Percentiles rank a stretch among this genome's conserved stretches.
Evolutionary conservation across 2,113 vertebrate genomes (phyloP).

Genomic region (Corvus cornix): DNA sequence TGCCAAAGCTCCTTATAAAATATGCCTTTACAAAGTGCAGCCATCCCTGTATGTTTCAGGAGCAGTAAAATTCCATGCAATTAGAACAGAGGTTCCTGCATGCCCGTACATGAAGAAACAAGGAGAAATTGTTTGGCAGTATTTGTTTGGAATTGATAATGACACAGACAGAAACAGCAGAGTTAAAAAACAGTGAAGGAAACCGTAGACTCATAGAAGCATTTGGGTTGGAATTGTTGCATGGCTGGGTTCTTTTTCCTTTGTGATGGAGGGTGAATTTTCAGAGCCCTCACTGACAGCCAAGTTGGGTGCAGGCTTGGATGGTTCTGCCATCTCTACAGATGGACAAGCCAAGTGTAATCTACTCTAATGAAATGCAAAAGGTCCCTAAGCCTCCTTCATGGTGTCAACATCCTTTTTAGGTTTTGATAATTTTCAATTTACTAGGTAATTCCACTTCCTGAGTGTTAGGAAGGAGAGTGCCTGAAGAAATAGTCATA

Average conservation of each 20-base stretch:
- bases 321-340: background rate
- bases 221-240: background rate
- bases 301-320: background rate
- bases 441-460: background rate
- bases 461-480: background rate
- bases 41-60: background rate
- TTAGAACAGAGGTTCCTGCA: background rate
- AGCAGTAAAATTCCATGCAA: background rate
- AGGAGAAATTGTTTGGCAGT: background rate
- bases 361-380: background rate
- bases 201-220: background rate
- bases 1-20: background rate
- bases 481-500: background rate
- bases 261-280: background rate
- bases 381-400: background rate
- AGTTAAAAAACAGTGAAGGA: background rate
- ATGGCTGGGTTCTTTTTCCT: background rate
- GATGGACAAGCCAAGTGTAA: background rate
- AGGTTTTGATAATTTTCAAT: background rate
- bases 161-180: background rate
- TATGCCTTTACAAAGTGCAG: background rate
- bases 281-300: background rate
- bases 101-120: background rate
- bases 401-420: background rate
- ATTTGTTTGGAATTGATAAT: background rate